A percentile compares a stretch with the other conserved stretches of the same genome.
phyloP scores from a whole-genome alignment of 1,140 invertebrate species.

The Globodera ellingtonae region DNA sequence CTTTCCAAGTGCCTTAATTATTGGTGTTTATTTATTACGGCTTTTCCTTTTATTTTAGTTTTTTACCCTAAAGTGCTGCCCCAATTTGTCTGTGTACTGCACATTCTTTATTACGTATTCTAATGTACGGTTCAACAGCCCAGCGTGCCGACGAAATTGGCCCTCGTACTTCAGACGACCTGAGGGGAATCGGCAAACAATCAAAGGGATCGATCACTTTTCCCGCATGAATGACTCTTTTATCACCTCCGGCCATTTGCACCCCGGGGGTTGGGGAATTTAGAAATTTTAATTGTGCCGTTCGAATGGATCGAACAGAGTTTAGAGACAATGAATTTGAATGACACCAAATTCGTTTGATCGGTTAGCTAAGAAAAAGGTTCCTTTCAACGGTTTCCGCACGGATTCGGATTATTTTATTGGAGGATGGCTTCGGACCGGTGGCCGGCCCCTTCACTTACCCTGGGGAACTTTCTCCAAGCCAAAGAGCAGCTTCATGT shows the following conservation, averaged over 20 bases:
- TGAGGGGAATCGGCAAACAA: background rate
- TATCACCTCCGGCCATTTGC: too few species aligned
- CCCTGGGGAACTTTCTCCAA: slow-evolving; percentile 54
- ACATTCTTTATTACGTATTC: slow-evolving; percentile 54
- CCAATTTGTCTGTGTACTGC: slow-evolving; percentile 48
- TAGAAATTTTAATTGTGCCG: too few species aligned
- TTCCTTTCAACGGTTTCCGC: too few species aligned
- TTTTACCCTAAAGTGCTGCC: slow-evolving; percentile 46
- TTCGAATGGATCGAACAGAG: too few species aligned
- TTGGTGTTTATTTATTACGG: slow-evolving; percentile 11
- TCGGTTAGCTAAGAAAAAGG: too few species aligned
- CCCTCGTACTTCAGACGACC: slow-evolving; percentile 29
- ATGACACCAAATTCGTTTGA: too few species aligned
- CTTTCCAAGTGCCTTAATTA: slow-evolving; percentile 48
- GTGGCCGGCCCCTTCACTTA: background rate
- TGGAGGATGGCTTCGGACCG: background rate
- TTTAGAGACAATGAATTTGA: too few species aligned
- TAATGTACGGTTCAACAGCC: slow-evolving; percentile 39
- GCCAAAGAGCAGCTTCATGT: slow-evolving; percentile 55
- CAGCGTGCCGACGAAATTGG: slow-evolving; percentile 46
- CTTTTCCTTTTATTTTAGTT: background rate
- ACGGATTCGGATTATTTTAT: background rate
- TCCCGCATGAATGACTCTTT: too few species aligned
- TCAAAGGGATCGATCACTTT: too few species aligned
- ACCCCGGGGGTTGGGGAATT: too few species aligned